These are phyloP conservation scores for Lottia gigantea DNA, from an alignment of 2,888 invertebrate species.

Conservation along the genomic window DNA sequence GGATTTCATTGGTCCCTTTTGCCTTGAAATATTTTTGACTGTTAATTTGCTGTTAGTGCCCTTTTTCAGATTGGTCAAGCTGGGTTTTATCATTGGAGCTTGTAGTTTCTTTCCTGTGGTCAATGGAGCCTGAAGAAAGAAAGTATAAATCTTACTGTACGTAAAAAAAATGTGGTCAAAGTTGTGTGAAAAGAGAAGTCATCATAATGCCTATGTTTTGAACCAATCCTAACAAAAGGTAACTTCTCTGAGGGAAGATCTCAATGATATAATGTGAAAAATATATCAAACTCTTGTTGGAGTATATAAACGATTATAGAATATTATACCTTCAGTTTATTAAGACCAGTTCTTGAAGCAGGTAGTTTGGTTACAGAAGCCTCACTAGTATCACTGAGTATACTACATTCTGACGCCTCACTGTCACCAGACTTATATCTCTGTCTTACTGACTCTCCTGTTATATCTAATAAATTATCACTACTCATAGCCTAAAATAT, in stretches of 20 bases:
- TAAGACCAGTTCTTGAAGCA: too few species aligned
- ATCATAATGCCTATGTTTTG: too few species aligned
- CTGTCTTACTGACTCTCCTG: neutral
- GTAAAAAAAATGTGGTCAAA: too few species aligned
- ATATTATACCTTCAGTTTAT: too few species aligned
- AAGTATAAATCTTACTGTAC: too few species aligned
- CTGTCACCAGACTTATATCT: neutral
- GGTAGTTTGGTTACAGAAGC: neutral
- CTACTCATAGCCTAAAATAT: neutral
- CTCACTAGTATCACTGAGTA: neutral
- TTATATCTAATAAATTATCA: neutral
- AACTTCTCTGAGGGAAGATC: too few species aligned
- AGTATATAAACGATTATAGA: too few species aligned
- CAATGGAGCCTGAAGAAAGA: neutral
- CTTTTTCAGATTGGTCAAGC: conserved; percentile 7
- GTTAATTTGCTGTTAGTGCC: conserved; percentile 12
- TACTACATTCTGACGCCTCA: neutral
- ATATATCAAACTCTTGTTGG: too few species aligned
- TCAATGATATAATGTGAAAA: too few species aligned
- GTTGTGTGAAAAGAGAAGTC: too few species aligned
- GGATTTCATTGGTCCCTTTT: neutral
- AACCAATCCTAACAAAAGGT: too few species aligned
- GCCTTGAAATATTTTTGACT: conserved; percentile 12
- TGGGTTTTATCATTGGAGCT: neutral
- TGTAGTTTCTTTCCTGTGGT: conserved; percentile 11